phyloP scores from a whole-genome alignment of 2,888 invertebrate species.

The Yponomeuta cagnagella region DNA sequence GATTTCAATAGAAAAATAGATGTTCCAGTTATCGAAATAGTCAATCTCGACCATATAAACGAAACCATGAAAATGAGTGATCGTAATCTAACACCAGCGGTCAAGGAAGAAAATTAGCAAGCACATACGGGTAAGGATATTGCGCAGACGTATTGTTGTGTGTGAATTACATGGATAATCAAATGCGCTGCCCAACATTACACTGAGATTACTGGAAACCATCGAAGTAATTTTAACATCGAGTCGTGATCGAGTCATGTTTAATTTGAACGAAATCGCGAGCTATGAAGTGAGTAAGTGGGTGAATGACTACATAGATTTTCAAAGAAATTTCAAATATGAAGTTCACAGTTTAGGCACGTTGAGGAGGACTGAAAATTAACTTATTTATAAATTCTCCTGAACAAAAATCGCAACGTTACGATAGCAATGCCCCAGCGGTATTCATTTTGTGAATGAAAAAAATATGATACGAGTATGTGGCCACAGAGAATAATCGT shows the following conservation, averaged over 20 bases:
- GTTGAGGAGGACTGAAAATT: too few relatives aligned
- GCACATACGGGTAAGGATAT: not conserved
- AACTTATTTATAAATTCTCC: too few relatives aligned
- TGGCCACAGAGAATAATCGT: too few relatives aligned
- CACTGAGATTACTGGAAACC: not conserved
- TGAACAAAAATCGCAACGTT: too few relatives aligned
- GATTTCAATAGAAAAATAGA: not conserved
- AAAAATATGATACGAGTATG: too few relatives aligned
- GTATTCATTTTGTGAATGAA: too few relatives aligned
- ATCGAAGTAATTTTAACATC: not conserved
- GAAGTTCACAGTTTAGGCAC: too few relatives aligned
- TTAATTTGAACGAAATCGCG: not conserved
- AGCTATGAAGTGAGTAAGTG: not conserved
- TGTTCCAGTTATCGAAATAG: not conserved
- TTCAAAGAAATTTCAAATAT: too few relatives aligned
- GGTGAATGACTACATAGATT: too few relatives aligned
- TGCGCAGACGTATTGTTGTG: slow-evolving; percentile 10
- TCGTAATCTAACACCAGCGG: slow-evolving; percentile 8
- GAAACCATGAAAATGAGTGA: slow-evolving; percentile 3
- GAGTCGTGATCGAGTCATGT: not conserved
- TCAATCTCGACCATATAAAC: not conserved
- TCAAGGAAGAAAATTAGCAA: slow-evolving; percentile 4
- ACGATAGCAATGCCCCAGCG: too few relatives aligned
- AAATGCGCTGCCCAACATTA: not conserved
- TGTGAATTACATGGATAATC: not conserved